phyloP scores from a whole-genome alignment of 1,140 invertebrate species.

The Pachypeltis micranthus region DNA sequence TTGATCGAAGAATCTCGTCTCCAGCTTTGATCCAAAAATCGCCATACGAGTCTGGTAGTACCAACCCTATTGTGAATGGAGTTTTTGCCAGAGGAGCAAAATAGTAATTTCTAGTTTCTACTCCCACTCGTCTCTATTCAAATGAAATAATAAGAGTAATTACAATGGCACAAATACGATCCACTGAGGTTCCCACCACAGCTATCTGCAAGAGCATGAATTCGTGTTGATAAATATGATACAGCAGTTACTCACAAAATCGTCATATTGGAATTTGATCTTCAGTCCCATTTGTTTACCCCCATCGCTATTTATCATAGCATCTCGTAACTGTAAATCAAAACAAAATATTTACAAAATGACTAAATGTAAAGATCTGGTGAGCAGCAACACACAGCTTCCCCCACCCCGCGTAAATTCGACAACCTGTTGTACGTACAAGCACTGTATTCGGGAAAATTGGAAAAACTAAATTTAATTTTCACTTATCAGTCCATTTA shows the following conservation, averaged over 20 bases:
- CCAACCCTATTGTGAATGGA: constrained; percentile 74
- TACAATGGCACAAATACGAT: too few relatives aligned
- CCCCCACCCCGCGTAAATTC: too few relatives aligned
- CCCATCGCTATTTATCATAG: constrained; percentile 56
- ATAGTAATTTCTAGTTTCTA: constrained; percentile 72
- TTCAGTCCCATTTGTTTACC: constrained; percentile 51
- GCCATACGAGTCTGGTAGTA: constrained; percentile 64
- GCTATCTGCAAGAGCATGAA: not conserved
- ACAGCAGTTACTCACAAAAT: constrained; percentile 56
- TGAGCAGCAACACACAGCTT: too few relatives aligned
- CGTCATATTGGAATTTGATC: constrained; percentile 68
- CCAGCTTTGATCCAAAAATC: constrained; percentile 54
- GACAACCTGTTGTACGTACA: too few relatives aligned
- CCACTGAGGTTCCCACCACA: too few relatives aligned
- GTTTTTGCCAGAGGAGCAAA: constrained; percentile 66
- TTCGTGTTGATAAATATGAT: too few relatives aligned
- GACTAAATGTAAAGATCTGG: not conserved
- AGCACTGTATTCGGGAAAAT: too few relatives aligned
- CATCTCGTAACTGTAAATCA: constrained; percentile 45
- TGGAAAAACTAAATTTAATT: too few relatives aligned
- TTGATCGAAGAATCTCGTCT: constrained; percentile 27
- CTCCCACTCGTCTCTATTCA: constrained; percentile 54
- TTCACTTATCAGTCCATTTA: too few relatives aligned
- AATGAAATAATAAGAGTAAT: constrained; percentile 18
- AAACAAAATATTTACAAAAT: constrained; percentile 2